These are phyloP conservation scores for Odontomachus brunneus DNA, from an alignment of 1,140 invertebrate genomes.

Conservation along the genomic window DNA sequence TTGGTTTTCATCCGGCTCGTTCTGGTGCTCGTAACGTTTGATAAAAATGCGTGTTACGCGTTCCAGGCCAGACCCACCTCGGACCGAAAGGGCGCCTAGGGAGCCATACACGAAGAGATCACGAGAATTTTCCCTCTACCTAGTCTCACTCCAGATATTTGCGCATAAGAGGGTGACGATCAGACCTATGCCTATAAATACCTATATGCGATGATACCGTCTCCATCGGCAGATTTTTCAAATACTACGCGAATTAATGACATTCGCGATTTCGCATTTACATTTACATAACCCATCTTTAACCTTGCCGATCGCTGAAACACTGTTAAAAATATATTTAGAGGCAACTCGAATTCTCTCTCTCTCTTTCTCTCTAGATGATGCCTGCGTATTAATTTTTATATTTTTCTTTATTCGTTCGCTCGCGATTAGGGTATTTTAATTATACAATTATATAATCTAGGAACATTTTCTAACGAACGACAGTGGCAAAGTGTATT, in stretches of 20 bases:
- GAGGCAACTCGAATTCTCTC: not conserved
- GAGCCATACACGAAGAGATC: constrained; percentile 83
- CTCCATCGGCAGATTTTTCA: constrained; percentile 64
- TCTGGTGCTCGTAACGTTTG: constrained; percentile 85
- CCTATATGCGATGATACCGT: constrained; percentile 68
- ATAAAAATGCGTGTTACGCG: constrained; percentile 86
- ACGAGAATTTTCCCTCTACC: constrained; percentile 83
- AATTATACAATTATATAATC: constrained; percentile 15
- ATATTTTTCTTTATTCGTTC: not conserved
- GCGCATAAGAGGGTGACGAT: constrained; percentile 71
- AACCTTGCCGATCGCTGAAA: not conserved
- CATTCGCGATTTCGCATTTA: not conserved
- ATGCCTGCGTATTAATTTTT: not conserved
- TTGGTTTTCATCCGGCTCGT: constrained; percentile 85
- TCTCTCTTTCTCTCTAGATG: too few species aligned
- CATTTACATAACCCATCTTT: not conserved
- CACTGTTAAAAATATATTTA: not conserved
- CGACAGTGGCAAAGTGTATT: constrained; percentile 64
- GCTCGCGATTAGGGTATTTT: too few species aligned
- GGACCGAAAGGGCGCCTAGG: constrained; percentile 82
- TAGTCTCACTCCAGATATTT: constrained; percentile 73
- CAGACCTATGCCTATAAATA: constrained; percentile 70
- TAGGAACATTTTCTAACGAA: constrained; percentile 50
- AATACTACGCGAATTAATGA: constrained; percentile 39
- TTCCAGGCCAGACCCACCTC: constrained; percentile 79